Conservation (phyloP, 2,797 vertebrate species). For the Eutrigla gurnardus region DNA sequence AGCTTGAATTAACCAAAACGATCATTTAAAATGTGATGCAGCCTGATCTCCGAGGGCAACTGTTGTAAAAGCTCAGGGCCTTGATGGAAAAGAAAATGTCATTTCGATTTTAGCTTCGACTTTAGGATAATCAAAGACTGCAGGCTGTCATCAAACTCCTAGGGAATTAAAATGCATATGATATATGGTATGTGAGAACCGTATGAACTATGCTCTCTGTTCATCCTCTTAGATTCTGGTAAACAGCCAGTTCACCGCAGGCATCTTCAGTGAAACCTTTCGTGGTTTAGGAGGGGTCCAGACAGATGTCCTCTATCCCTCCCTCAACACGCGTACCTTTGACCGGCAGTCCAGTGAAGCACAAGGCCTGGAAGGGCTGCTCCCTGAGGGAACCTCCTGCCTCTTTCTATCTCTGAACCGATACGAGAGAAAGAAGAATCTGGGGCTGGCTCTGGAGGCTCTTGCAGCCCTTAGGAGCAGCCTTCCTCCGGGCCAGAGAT, state of each 20-base stretch:
- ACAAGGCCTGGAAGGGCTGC: conserved; percentile 80
- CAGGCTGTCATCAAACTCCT: conserved; percentile 42
- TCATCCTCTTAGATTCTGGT: conserved; percentile 87
- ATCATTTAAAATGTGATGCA: conserved; percentile 25
- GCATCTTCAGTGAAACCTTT: conserved; percentile 93
- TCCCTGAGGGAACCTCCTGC: conserved; percentile 85
- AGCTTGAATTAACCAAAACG: conserved; percentile 12
- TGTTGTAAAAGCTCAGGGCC: conserved; percentile 38
- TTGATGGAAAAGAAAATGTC: conserved; percentile 55
- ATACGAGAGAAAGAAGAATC: conserved; percentile 97
- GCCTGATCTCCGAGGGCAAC: conserved; percentile 10
- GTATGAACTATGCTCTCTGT: conserved; percentile 47
- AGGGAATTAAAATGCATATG: conserved; percentile 40
- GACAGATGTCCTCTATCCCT: conserved; percentile 93
- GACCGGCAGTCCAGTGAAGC: conserved; percentile 76
- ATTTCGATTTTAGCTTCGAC: conserved; percentile 54
- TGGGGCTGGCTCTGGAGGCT: conserved; percentile 89
- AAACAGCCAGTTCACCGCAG: conserved; percentile 96
- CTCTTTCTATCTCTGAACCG: conserved; percentile 97
- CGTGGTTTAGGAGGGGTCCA: conserved; percentile 85
- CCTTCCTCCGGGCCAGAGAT: conserved; percentile 80
- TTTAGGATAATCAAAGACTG: conserved; percentile 46
- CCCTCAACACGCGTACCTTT: conserved; percentile 90
- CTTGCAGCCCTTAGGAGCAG: conserved; percentile 82
- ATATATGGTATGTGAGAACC: conserved; percentile 51